Conservation (phyloP, 2,888 invertebrate species). For the Tipula confusa region DNA sequence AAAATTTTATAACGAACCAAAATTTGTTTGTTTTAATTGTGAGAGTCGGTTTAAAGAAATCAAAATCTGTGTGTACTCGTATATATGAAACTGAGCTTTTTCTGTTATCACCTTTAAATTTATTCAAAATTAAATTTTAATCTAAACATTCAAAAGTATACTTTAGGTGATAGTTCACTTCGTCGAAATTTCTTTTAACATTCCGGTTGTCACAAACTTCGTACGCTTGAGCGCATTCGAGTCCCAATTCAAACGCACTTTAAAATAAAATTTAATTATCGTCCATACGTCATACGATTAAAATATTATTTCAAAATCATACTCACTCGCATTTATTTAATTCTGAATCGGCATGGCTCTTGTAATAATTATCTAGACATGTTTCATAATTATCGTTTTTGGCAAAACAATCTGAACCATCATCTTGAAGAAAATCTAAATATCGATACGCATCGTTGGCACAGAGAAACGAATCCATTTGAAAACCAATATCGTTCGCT, state of each 20-base stretch:
- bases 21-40: too few species aligned
- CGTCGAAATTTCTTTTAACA: background rate
- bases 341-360: background rate
- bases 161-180: background rate
- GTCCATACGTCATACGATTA: background rate
- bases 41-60: too few species aligned
- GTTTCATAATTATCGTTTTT: background rate
- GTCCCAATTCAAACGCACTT: background rate
- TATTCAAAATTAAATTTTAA: background rate
- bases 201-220: background rate
- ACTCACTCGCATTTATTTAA: background rate
- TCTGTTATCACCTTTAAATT: background rate
- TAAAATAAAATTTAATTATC: background rate
- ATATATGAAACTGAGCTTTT: too few species aligned
- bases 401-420: background rate
- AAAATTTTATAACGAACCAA: background rate
- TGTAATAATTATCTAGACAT: background rate
- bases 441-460: background rate
- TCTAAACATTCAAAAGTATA: background rate
- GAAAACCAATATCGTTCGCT: background rate
- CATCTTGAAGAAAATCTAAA: background rate
- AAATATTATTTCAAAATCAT: background rate
- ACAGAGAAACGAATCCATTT: background rate
- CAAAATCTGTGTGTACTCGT: too few species aligned
- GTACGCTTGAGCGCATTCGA: background rate